These are phyloP conservation scores for Echinops telfairi DNA, from an alignment of 2,113 vertebrate genomes.

Conservation along the genomic window DNA sequence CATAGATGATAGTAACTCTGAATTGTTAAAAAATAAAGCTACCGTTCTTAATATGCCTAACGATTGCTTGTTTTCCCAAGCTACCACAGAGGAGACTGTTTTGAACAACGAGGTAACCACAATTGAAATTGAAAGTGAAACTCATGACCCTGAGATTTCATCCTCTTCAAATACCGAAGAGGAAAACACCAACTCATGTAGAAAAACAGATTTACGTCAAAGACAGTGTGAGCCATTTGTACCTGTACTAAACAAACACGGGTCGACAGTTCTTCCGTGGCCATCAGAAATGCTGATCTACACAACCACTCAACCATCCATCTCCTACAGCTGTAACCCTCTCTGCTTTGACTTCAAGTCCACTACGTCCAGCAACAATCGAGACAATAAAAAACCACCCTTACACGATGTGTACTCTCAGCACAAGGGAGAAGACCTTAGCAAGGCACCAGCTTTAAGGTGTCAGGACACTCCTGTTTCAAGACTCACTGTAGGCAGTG, in stretches of 20 bases:
- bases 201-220: constrained; percentile 63
- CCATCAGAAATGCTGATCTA: constrained; percentile 93
- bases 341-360: constrained; percentile 93
- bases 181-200: constrained; percentile 25
- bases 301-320: constrained; percentile 89
- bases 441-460: constrained; percentile 28
- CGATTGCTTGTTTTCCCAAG: constrained; percentile 57
- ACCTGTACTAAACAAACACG: constrained; percentile 90
- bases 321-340: constrained; percentile 94
- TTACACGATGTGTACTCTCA: constrained; percentile 78
- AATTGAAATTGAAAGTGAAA: constrained; percentile 72
- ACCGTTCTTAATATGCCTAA: not conserved
- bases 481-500: constrained; percentile 37
- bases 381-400: constrained; percentile 80
- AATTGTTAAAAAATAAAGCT: constrained; percentile 42
- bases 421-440: constrained; percentile 72
- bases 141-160: not conserved
- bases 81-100: constrained; percentile 3
- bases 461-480: constrained; percentile 42
- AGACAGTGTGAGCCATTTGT: constrained; percentile 88
- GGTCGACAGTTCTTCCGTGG: constrained; percentile 93
- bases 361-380: constrained; percentile 83
- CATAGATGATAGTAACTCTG: not conserved
- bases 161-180: constrained; percentile 46
- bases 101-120: not conserved